Percentiles rank a stretch among this genome's conserved stretches.
phyloP scores from a whole-genome alignment of 2,113 vertebrate species.

The Mesembrinibis cayennensis region DNA sequence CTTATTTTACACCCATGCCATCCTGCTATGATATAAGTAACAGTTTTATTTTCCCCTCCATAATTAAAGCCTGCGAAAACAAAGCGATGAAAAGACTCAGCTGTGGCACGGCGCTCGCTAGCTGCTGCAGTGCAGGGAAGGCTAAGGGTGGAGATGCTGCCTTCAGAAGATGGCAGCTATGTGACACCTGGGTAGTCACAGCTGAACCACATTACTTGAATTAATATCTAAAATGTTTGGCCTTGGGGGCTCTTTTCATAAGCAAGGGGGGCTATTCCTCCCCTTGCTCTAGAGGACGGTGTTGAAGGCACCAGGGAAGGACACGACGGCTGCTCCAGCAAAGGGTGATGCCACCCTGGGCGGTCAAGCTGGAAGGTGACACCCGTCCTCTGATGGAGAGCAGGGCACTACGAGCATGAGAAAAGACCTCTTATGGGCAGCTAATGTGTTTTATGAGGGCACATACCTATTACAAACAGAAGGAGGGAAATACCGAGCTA shows the following conservation, averaged over 20 bases:
- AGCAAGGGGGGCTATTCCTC: not conserved
- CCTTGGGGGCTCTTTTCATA: not conserved
- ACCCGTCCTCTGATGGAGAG: not conserved
- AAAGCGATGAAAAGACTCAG: not conserved
- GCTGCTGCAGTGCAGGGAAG: not conserved
- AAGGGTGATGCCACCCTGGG: not conserved
- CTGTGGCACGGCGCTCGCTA: not conserved
- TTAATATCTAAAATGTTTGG: not conserved
- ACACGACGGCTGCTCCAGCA: not conserved
- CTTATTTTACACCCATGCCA: not conserved
- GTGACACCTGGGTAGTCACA: not conserved
- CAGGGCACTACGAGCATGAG: accelerated
- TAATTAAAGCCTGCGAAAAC: not conserved
- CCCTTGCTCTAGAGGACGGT: not conserved
- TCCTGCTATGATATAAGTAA: not conserved
- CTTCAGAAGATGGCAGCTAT: not conserved
- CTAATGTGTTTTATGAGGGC: not conserved
- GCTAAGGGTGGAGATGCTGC: not conserved
- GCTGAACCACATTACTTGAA: not conserved
- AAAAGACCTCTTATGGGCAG: not conserved
- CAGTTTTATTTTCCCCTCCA: not conserved
- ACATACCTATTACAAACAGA: too few species aligned
- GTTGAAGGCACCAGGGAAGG: not conserved
- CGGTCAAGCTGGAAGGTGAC: not conserved
- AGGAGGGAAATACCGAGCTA: not conserved